Evolutionary conservation across 2,113 vertebrate genomes (phyloP).

Genomic region (Zapornia atra): DNA sequence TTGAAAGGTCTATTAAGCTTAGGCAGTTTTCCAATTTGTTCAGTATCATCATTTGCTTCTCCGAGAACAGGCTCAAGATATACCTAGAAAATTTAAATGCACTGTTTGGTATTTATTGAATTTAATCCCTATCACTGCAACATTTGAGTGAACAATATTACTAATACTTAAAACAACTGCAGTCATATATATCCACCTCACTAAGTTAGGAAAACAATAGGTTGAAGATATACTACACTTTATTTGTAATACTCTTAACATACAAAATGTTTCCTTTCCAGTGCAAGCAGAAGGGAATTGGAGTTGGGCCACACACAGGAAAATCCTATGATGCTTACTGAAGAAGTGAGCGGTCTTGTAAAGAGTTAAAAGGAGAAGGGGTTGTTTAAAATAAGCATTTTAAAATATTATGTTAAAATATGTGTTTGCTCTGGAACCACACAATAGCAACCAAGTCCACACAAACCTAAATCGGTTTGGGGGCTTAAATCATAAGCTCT

Average conservation of each 20-base stretch:
- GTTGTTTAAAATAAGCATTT: neutral
- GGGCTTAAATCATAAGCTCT: neutral
- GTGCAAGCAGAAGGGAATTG: neutral
- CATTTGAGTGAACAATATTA: neutral
- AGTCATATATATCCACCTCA: neutral
- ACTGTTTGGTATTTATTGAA: neutral
- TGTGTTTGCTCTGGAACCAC: neutral
- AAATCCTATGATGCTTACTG: neutral
- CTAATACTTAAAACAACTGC: neutral
- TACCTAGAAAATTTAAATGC: neutral
- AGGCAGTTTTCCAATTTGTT: slow-evolving; percentile 20
- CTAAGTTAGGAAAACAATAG: neutral
- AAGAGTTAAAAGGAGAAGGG: neutral
- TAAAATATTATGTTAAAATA: neutral
- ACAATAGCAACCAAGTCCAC: neutral
- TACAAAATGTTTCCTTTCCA: neutral
- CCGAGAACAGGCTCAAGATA: neutral
- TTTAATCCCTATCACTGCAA: neutral
- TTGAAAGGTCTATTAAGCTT: slow-evolving; percentile 23
- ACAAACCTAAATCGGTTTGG: neutral
- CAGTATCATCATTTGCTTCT: neutral
- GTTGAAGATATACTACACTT: neutral
- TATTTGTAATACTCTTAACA: neutral
- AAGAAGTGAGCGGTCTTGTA: neutral
- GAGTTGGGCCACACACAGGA: neutral